phyloP scores from a whole-genome alignment of 1,140 invertebrate species.

The Berghia stephanieae region DNA sequence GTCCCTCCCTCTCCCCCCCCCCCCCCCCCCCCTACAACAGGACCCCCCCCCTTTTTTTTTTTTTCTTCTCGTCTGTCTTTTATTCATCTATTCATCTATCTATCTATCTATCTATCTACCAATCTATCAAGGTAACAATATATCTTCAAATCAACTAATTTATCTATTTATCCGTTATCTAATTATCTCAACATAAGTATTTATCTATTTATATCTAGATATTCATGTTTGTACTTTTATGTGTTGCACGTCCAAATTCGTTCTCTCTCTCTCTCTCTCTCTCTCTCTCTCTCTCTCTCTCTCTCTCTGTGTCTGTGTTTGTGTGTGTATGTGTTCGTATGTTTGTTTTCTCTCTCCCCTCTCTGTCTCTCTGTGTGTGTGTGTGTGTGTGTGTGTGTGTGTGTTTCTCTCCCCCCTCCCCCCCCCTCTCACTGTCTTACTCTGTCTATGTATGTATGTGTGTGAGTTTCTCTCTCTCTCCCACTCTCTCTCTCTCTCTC shows the following conservation, averaged over 20 bases:
- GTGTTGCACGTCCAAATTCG: neutral
- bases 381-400: neutral
- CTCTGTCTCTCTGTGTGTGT: neutral
- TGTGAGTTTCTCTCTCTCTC: no score
- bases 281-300: no score
- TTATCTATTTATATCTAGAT: neutral
- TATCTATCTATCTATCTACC: neutral
- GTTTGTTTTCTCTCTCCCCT: neutral
- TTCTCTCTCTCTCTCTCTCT: no score
- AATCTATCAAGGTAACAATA: neutral
- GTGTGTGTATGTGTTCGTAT: neutral
- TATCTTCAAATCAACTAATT: neutral
- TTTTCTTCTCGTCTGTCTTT: no score
- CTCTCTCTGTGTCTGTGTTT: no score
- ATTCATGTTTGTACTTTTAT: neutral
- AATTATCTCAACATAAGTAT: neutral
- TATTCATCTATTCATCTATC: neutral
- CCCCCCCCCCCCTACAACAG: no score
- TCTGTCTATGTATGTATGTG: neutral
- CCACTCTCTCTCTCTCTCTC: slow-evolving; percentile 1
- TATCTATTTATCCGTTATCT: neutral
- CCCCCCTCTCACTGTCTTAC: no score
- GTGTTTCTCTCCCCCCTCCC: no score
- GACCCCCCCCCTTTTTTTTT: no score
- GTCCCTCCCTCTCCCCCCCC: no score